A percentile compares a stretch with the other conserved stretches of the same genome.
Evolutionary conservation across 2,113 vertebrate species (phyloP).

Genomic region (Girardinichthys multiradiatus): DNA sequence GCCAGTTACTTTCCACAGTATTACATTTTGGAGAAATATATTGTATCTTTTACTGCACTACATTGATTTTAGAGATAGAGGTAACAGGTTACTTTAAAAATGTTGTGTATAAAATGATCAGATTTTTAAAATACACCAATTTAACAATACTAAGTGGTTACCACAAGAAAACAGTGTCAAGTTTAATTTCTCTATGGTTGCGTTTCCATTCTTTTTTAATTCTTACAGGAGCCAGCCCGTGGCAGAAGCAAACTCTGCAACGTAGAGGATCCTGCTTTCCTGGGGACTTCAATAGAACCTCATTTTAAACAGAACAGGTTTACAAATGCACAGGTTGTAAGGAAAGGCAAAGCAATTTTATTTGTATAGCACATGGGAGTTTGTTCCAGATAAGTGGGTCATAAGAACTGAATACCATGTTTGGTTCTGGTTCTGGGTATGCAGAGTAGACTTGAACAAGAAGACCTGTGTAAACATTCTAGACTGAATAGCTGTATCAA

Average conservation of each 20-base stretch:
- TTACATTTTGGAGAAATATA: not conserved
- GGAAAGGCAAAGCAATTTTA: too few species aligned
- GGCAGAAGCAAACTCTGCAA: not conserved
- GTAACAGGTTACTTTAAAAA: not conserved
- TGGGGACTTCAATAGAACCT: not conserved
- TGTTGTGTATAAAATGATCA: conserved; percentile 2
- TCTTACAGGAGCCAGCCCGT: not conserved
- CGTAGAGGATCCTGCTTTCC: not conserved
- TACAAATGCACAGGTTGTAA: too few species aligned
- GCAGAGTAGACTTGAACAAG: too few species aligned
- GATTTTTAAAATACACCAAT: not conserved
- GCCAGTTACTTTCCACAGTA: not conserved
- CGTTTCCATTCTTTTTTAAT: not conserved
- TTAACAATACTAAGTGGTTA: not conserved
- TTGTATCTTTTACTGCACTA: conserved; percentile 1
- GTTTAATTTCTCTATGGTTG: not conserved
- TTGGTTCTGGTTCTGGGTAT: too few species aligned
- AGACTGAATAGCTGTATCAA: not conserved
- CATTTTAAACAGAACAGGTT: not conserved
- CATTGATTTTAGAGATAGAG: not conserved
- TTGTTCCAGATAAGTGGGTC: too few species aligned
- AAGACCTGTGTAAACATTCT: not conserved
- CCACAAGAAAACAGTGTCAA: not conserved
- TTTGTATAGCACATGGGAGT: too few species aligned
- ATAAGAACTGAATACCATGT: too few species aligned